A percentile compares a stretch with the other conserved stretches of the same genome.
phyloP scores from a whole-genome alignment of 2,888 invertebrate genomes.

The Polydrusus pterygomalis region DNA sequence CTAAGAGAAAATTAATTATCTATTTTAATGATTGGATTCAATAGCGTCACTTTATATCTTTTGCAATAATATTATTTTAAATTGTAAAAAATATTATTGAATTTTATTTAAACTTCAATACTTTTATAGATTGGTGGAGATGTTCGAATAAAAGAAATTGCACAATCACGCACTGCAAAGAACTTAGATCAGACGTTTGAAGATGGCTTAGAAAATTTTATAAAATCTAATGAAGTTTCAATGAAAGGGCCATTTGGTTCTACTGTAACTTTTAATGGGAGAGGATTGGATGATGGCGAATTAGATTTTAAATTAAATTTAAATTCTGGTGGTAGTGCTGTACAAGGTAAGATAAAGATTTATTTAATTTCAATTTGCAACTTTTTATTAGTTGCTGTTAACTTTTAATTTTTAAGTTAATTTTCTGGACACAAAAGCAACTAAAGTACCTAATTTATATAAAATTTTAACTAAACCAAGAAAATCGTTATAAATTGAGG shows the following conservation, averaged over 20 bases:
- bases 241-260: conserved; percentile 84
- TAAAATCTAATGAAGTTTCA: conserved; percentile 84
- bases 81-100: too few relatives aligned
- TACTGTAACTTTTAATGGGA: conserved; percentile 83
- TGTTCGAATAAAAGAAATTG: conserved; percentile 54
- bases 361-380: too few relatives aligned
- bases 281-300: conserved; percentile 84
- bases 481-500: too few relatives aligned
- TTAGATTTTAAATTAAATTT: conserved; percentile 83
- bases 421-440: too few relatives aligned
- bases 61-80: neutral
- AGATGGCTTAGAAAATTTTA: conserved; percentile 76
- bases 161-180: conserved; percentile 49
- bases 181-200: conserved; percentile 47
- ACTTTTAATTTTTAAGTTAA: too few relatives aligned
- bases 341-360: conserved; percentile 61
- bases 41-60: neutral
- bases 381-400: too few relatives aligned
- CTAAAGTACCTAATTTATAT: too few relatives aligned
- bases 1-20: too few relatives aligned
- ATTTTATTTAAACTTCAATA: neutral
- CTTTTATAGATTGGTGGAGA: conserved; percentile 56
- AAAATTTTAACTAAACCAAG: too few relatives aligned
- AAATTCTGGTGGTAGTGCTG: conserved; percentile 66
- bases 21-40: too few relatives aligned